Conservation (phyloP, 2,888 invertebrate species). For the Lasioglossum marginatum region DNA sequence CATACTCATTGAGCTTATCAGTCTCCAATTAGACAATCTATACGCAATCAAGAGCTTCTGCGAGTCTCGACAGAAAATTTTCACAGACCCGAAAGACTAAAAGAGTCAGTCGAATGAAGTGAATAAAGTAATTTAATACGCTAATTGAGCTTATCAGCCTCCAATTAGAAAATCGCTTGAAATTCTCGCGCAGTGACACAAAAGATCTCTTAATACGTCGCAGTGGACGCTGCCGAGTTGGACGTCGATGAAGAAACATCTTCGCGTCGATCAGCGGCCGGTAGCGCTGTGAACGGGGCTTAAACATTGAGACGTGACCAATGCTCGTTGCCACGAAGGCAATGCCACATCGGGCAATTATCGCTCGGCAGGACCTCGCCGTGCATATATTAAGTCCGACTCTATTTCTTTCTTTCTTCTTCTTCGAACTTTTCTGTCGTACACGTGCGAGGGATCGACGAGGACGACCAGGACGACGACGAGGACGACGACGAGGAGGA, state of each 20-base stretch:
- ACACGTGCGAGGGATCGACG: constrained; percentile 28
- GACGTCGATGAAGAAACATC: constrained; percentile 19
- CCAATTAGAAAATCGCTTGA: background rate
- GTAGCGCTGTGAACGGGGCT: constrained; percentile 68
- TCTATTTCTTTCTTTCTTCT: constrained; percentile 24
- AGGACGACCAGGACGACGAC: constrained; percentile 30
- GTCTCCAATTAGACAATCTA: background rate
- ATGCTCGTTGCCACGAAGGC: constrained; percentile 74
- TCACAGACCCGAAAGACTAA: background rate
- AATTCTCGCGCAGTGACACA: background rate
- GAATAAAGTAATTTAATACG: background rate
- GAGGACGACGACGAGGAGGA: constrained; percentile 40
- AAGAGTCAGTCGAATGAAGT: background rate
- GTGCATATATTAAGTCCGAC: constrained; percentile 72
- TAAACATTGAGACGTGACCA: constrained; percentile 80
- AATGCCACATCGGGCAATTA: constrained; percentile 81
- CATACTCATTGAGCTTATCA: background rate
- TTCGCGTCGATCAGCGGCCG: constrained; percentile 12
- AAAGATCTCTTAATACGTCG: constrained; percentile 9
- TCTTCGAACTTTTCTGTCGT: constrained; percentile 25
- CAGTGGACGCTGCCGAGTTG: background rate
- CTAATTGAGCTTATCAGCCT: background rate
- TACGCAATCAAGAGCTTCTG: background rate
- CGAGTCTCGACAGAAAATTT: background rate
- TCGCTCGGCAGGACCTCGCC: constrained; percentile 75